phyloP scores from a whole-genome alignment of 2,888 invertebrate species.

The Sipha maydis region DNA sequence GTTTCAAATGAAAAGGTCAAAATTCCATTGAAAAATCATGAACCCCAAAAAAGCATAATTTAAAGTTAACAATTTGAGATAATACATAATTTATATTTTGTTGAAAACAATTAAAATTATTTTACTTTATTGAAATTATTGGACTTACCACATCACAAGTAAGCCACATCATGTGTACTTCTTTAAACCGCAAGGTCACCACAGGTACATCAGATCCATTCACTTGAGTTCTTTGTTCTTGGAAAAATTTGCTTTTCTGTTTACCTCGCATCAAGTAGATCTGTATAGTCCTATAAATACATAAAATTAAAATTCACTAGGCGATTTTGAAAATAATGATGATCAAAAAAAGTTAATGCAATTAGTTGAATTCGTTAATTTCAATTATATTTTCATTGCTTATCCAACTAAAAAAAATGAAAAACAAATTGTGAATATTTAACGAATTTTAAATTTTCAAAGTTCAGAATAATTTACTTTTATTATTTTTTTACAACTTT shows the following conservation, averaged over 20 bases:
- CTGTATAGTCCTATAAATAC: slow-evolving; percentile 76
- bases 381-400: background rate
- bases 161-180: slow-evolving; percentile 85
- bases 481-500: background rate
- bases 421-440: background rate
- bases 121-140: background rate
- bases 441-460: background rate
- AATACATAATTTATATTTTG: background rate
- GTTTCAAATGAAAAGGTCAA: too few relatives aligned
- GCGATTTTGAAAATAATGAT: too few relatives aligned
- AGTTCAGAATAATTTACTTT: background rate
- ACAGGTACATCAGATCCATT: slow-evolving; percentile 67
- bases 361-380: too few relatives aligned
- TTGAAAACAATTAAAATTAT: background rate
- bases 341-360: too few relatives aligned
- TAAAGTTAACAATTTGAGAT: too few relatives aligned
- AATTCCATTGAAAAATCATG: too few relatives aligned
- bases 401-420: background rate
- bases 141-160: slow-evolving; percentile 79
- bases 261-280: slow-evolving; percentile 77
- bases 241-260: slow-evolving; percentile 77
- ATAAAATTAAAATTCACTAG: background rate
- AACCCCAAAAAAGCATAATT: too few relatives aligned
- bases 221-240: slow-evolving; percentile 75
- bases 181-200: slow-evolving; percentile 79